phyloP scores from a whole-genome alignment of 2,113 vertebrate species.

The Pitta sordida region DNA sequence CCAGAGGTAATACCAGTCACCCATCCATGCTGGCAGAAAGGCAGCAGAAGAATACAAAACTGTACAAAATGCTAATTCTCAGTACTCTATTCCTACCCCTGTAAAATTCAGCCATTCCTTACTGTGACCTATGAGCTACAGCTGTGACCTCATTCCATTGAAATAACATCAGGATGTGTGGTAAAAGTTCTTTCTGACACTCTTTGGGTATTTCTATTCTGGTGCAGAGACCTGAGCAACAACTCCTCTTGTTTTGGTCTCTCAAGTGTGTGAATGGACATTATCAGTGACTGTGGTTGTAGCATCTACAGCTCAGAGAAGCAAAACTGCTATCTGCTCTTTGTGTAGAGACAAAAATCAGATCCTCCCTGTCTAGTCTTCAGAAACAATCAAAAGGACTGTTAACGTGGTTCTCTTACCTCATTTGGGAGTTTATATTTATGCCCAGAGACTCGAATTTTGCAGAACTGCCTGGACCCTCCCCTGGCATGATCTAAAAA shows the following conservation, averaged over 20 bases:
- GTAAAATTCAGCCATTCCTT: not conserved
- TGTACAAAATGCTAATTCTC: not conserved
- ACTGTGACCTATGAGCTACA: not conserved
- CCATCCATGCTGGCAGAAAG: not conserved
- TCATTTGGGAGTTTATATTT: not conserved
- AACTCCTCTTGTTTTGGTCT: not conserved
- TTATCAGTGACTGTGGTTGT: accelerated
- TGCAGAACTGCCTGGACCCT: not conserved
- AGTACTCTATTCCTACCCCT: not conserved
- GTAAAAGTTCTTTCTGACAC: not conserved
- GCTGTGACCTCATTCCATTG: not conserved
- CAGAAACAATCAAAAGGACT: not conserved
- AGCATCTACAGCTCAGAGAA: not conserved
- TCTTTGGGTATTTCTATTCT: not conserved
- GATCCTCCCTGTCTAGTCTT: not conserved
- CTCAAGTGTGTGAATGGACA: accelerated
- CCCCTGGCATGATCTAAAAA: not conserved
- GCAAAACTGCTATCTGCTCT: not conserved
- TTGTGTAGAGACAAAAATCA: not conserved
- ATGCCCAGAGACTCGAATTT: not conserved
- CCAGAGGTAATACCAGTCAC: not conserved
- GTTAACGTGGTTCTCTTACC: not conserved
- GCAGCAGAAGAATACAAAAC: not conserved
- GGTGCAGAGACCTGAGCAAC: not conserved
- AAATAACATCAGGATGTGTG: not conserved